Evolutionary conservation across 2,888 invertebrate species (phyloP), one percentile per base, ranked within the genome.

Genomic region (Hyposoter dolosus): DNA sequence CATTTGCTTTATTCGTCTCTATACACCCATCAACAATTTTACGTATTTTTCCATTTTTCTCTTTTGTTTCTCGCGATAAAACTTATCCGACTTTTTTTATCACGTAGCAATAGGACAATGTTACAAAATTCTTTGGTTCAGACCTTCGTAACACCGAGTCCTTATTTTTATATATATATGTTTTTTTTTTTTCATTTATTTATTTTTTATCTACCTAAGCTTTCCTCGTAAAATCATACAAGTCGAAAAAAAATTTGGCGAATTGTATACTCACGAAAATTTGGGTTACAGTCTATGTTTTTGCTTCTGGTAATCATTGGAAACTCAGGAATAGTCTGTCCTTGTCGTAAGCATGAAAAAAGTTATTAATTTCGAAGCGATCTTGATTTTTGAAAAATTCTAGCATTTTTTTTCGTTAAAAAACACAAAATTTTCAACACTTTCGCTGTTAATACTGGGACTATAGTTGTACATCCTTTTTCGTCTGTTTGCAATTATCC

Each of bases 101-200:
- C 47, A 74, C 71, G 77, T 66, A 23, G 43, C 40, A 56, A 43
- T 32, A 60, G 53, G 76, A 79, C 75, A 66, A 75, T 63, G 88
- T 85, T 88, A 83, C 81, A 91, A 92, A 92, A 92, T 93, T 91
- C 92, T 91, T 93, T 92, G 93, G 90, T 91, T 92, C 91, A 91
- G 88, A 91, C 87, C 88, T 89, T 75, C 87, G 82, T 87, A 88
- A 76, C 88, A 84, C 88, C 89, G 87, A 88, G 89, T 87, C 85
- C 84, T 90, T 88, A 88, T 86, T 83, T 76, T 3, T 68, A 43
- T 75, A 83, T 76, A 23, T 69, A 56, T 69, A 77, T 53, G 23
- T 72, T 50, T 50, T n/a, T 17, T 43, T 45, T 15, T 45, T 50
- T n/a, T 28, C 23, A 28, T 15, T 63, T 10, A 23, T 75, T 65